Evolutionary conservation across 2,797 vertebrate species (phyloP), one percentile per base, ranked within the genome.

Genomic region (Centropyge bicolor): DNA sequence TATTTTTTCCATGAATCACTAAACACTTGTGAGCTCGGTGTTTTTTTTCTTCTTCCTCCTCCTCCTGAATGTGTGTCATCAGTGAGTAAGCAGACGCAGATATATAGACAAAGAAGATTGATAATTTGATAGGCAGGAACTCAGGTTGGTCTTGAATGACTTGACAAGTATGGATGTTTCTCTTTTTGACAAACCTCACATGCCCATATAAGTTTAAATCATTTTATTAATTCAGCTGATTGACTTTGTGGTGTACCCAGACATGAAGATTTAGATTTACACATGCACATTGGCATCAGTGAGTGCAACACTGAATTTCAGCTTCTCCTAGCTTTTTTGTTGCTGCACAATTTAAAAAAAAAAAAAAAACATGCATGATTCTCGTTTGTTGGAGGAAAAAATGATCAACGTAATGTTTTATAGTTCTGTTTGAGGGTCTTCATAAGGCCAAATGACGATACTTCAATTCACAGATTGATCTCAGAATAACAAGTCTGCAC

Each of bases 1-100:
- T 20, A n/a, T 67, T 46, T 63, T 24, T 19, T 60, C 61, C 16
- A 41, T 14, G 24, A 16, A 52, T 36, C 13, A 49, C 19, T 40
- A 70, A 83, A 70, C 19, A 41, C 20, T 36, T 55, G 27, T 52
- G 61, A 60, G 51, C 27, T 36, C 74, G 8, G 2, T 66, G 40
- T 17, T 64, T 62, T 51, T 66, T 43, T 57, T 38, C 11, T 20
- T 45, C 12, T 35, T 45, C 12, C 27, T 70, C 27, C 59, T 55
- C 64, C 49, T 81, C 46, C 52, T 48, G 13, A 65, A 40, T 78
- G 36, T 76, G 13, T 76, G 74, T 85, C 76, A 86, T 84, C 59
- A 48, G 12, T 88, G 81, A 84, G 66, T 67, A 76, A 74, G 63
- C 51, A 74, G 24, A 51, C 27, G 63, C 31, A 61, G 8, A 54